Evolutionary conservation across 2,888 invertebrate species (phyloP), one percentile per base, ranked within the genome.

Genomic region (Tiliacea aurago): DNA sequence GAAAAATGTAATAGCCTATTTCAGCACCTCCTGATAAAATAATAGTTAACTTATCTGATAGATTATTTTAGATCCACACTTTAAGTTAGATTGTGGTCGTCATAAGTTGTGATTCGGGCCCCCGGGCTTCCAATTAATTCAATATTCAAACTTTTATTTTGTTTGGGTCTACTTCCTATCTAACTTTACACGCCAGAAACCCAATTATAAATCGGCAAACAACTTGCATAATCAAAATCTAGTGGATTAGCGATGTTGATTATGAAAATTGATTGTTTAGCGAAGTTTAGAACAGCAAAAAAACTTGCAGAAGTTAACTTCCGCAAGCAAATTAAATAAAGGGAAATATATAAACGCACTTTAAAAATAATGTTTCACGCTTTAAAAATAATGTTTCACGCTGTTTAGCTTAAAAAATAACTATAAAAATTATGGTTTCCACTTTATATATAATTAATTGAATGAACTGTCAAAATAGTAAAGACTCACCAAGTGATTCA

Each of bases 1-100:
- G 15, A 55, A 73, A 73, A 55, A 41, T 56, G 61, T 47, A 23
- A 15, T 43, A 49, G 43, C 33, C 11, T 43, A 20, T 72, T 41
- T 43, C 9, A 58, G 28, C 41, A 58, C 15, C 41, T 49, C 10
- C 20, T 49, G 73, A 20, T 72, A 73, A 56, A n/a, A 47, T 41
- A 47, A 33, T 28, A 72, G 43, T 53, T n/a, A 37, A 66, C 71
- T 71, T 59, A 62, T 61, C 43, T n/a, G 37, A 5, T 9, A 56
- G 41, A 70, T 70, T 47, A 47, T 49, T 49, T 69, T 28, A 56
- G 23, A 20, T n/a, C 4, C 28, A 68, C 15, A 28, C 45, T 66
- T 66, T 66, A 28, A 51, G 47, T 49, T 70, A 55, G 10, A 53
- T 20, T 55, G 15, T 70, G 37, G 49, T 41, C 15, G 2, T 23